Conservation (phyloP, 2,797 vertebrate species). For the Tapirus indicus region DNA sequence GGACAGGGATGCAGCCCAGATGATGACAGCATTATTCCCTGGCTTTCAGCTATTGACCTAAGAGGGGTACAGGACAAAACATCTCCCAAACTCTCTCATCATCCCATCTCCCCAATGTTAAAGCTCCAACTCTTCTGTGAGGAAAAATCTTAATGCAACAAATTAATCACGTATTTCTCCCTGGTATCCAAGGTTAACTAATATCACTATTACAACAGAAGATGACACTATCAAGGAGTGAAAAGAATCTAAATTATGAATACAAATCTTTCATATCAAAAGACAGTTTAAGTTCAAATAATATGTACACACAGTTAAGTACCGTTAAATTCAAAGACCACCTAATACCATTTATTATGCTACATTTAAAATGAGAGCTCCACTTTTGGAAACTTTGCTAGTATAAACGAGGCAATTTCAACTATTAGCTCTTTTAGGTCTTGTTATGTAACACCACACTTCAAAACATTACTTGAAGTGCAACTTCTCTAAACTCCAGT, state of each 20-base stretch:
- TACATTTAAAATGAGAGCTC: slow-evolving; percentile 46
- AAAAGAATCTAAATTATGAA: slow-evolving; percentile 51
- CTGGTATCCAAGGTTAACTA: slow-evolving; percentile 34
- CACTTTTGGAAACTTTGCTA: slow-evolving; percentile 22
- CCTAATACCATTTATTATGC: neutral
- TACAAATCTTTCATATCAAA: slow-evolving; percentile 52
- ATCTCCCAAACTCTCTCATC: neutral
- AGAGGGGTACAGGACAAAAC: neutral
- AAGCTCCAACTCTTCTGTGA: neutral
- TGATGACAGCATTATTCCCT: neutral
- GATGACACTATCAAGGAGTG: slow-evolving; percentile 8
- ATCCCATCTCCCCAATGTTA: neutral
- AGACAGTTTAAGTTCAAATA: slow-evolving; percentile 39
- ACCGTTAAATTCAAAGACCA: slow-evolving; percentile 43
- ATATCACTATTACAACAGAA: neutral
- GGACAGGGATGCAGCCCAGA: neutral
- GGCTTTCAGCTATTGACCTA: slow-evolving; percentile 5
- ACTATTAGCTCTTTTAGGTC: slow-evolving; percentile 9
- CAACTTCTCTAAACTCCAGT: slow-evolving; percentile 61
- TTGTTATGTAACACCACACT: slow-evolving; percentile 42
- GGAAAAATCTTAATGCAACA: slow-evolving; percentile 38
- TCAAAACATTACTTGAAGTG: slow-evolving; percentile 42
- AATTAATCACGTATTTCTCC: slow-evolving; percentile 43
- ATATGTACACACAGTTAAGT: neutral
- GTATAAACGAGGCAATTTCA: slow-evolving; percentile 25